Evolutionary conservation across 1,140 invertebrate species (phyloP).

Genomic region (Zaprionus davidi): DNA sequence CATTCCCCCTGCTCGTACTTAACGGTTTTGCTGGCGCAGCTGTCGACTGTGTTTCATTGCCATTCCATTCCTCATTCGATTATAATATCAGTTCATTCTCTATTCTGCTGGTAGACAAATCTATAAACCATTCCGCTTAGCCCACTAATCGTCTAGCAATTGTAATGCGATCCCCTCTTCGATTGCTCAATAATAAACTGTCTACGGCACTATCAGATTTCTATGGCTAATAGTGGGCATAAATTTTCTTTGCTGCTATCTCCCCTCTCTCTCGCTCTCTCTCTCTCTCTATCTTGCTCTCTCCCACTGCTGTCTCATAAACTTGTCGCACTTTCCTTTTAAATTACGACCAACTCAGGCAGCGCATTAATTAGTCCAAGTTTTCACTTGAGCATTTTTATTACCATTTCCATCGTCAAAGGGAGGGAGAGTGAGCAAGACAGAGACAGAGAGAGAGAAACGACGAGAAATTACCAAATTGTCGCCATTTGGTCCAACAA

Average conservation of each 20-base stretch:
- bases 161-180: constrained; percentile 53
- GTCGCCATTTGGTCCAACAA: constrained; percentile 48
- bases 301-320: constrained; percentile 26
- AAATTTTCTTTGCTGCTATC: constrained; percentile 37
- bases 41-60: constrained; percentile 41
- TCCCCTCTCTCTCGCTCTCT: not conserved
- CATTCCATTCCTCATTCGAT: constrained; percentile 12
- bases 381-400: constrained; percentile 63
- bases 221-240: constrained; percentile 59
- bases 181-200: constrained; percentile 34
- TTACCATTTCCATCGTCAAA: constrained; percentile 13
- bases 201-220: constrained; percentile 59
- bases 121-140: constrained; percentile 55
- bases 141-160: constrained; percentile 50
- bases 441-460: not conserved
- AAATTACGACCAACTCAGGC: constrained; percentile 31
- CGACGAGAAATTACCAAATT: constrained; percentile 61
- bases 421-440: constrained; percentile 5
- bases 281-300: not conserved
- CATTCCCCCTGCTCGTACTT: constrained; percentile 53
- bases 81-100: not conserved
- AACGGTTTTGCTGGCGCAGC: constrained; percentile 56
- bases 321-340: constrained; percentile 56
- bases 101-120: constrained; percentile 64
- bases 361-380: constrained; percentile 68